Evolutionary conservation across 2,797 vertebrate genomes (phyloP), one percentile per base, ranked within the genome.

Genomic region (Eptatretus atami): DNA sequence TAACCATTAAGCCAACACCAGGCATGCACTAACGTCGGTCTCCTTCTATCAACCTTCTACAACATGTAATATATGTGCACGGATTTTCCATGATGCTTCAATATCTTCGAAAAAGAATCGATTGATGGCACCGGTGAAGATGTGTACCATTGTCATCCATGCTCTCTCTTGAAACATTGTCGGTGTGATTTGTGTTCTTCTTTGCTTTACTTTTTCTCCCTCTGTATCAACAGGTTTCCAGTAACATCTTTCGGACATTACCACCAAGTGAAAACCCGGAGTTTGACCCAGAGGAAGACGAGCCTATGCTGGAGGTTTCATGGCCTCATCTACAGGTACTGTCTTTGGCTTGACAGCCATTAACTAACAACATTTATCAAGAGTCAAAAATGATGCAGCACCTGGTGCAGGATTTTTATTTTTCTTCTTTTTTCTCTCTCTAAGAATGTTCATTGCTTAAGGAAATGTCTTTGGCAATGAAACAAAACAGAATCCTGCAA

Each of bases 251-350:
- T 73, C 78, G 84, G 69, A 86, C 83, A 19, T 76, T 90, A 63
- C 84, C 84, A 1, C 84, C 84, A 65, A 86, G 81, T 12, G 84
- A 88, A 73, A 88, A 86, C 71, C 83, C 82, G 10, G 83, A 88
- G 71, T 87, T 88, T 71, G 84, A 88, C 70, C 84, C 84, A 0
- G 84, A 88, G 67, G 84, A 88, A 71, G 84, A 88, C 52, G 84
- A 88, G 68, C 84, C 84, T 13, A 86, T 83, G 65, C 76, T 86
- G 57, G 84, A 88, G 67, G 82, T 82, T 15, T 88, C 84, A 3
- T 88, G 84, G 84, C 84, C 84, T 1, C 84, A 88, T 71, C 76
- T 88, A 70, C 84, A 88, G 82, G 84, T 86, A 63, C 2, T 44
- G 31, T 8, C 31, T 44, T 44, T 44, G 4, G 6, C 31, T 8